These are phyloP conservation scores for Spongilla lacustris DNA, from an alignment of 37 sponge, comb jelly and placozoan species.

Conservation along the genomic window DNA sequence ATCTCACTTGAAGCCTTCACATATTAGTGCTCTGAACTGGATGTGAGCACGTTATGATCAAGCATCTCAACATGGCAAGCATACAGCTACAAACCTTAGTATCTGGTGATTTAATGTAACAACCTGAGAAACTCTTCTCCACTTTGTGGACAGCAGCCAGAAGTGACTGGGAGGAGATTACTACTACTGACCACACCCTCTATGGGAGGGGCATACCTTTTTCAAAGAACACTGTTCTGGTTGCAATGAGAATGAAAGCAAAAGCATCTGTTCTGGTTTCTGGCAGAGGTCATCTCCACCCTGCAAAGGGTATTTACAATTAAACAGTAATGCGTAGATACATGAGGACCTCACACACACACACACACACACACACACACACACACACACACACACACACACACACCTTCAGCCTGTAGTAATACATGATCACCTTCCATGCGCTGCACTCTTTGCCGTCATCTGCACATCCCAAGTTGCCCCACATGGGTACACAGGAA, in stretches of 20 bases:
- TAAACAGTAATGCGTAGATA: too few relatives aligned
- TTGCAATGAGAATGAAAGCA: conserved; percentile 48
- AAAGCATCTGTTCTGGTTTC: conserved; percentile 41
- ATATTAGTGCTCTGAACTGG: conserved; percentile 44
- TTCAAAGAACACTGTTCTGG: conserved; percentile 39
- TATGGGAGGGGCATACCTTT: conserved; percentile 11
- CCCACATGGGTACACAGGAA: conserved; percentile 28
- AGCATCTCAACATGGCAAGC: not conserved
- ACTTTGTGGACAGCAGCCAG: conserved; percentile 37
- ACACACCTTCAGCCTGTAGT: conserved; percentile 57
- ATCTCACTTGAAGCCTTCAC: conserved; percentile 75
- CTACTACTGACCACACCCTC: not conserved
- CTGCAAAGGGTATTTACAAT: conserved; percentile 22
- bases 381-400: too few relatives aligned
- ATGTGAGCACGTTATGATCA: too few relatives aligned
- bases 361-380: too few relatives aligned
- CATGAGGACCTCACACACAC: too few relatives aligned
- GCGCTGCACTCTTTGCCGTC: conserved; percentile 28
- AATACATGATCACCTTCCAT: conserved; percentile 57
- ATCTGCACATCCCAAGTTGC: not conserved
- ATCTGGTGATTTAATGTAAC: conserved; percentile 18
- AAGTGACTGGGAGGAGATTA: conserved; percentile 24
- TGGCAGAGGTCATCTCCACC: conserved; percentile 38
- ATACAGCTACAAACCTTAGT: conserved; percentile 16
- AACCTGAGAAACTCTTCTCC: conserved; percentile 19